These are phyloP conservation scores for Ceratosolen solmsi DNA, from an alignment of 1,140 invertebrate species.

Conservation along the genomic window DNA sequence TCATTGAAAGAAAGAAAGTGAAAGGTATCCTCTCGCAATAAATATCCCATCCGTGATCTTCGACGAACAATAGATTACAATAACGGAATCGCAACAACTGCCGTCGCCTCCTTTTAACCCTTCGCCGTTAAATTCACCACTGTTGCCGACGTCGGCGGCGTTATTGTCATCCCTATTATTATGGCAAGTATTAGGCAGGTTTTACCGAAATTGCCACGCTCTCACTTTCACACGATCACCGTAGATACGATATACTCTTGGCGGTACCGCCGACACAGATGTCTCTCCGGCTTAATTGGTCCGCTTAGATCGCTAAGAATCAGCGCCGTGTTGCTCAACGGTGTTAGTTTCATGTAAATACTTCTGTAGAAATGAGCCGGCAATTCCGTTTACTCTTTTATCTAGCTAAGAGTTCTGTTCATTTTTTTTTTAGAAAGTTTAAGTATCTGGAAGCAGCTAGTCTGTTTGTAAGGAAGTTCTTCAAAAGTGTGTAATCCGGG, in stretches of 20 bases:
- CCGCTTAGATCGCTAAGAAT: conserved; percentile 5
- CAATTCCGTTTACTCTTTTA: background rate
- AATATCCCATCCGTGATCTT: background rate
- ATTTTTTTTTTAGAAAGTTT: conserved; percentile 8
- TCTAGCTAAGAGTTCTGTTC: background rate
- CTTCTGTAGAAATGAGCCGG: background rate
- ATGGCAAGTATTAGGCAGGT: background rate
- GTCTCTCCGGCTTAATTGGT: conserved; percentile 7
- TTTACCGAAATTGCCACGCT: conserved; percentile 14
- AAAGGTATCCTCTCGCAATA: conserved; percentile 9
- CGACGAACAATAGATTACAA: background rate
- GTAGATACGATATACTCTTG: background rate
- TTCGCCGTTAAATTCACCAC: background rate
- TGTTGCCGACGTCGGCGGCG: background rate
- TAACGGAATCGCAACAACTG: conserved; percentile 3
- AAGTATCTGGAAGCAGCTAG: background rate
- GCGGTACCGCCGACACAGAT: background rate
- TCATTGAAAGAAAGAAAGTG: background rate
- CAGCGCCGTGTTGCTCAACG: background rate
- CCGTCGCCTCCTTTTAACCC: background rate
- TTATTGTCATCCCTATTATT: background rate
- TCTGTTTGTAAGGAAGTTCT: background rate
- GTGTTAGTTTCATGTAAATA: background rate
- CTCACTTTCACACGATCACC: conserved; percentile 24
- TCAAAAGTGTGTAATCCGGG: background rate